Evolutionary conservation across 2,113 vertebrate genomes (phyloP).

Genomic region (Bostrychus sinensis): DNA sequence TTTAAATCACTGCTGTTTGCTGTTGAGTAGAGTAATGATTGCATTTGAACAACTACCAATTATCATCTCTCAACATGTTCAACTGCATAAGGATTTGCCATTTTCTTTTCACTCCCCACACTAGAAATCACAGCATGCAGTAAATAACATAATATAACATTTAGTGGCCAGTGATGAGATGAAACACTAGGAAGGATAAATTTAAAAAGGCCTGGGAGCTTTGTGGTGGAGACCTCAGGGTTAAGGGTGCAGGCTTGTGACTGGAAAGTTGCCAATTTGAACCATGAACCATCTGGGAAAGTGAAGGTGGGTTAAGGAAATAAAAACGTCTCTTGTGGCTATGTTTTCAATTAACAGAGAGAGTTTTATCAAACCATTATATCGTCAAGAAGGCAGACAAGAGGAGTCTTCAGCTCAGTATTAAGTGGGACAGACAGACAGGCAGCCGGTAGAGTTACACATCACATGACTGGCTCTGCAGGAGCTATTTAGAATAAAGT

Average conservation of each 20-base stretch:
- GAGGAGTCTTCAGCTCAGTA: neutral
- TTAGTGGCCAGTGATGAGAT: constrained; percentile 4
- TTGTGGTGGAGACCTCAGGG: constrained; percentile 43
- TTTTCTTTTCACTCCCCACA: neutral
- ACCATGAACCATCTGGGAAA: constrained; percentile 53
- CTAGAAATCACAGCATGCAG: neutral
- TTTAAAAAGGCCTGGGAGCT: constrained; percentile 24
- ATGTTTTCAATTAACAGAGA: constrained; percentile 40
- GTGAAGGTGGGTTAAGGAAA: constrained; percentile 50
- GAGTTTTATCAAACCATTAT: constrained; percentile 26
- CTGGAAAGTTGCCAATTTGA: constrained; percentile 58
- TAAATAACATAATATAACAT: neutral
- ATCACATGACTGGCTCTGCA: neutral
- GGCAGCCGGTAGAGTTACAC: neutral
- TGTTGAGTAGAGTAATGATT: constrained; percentile 23
- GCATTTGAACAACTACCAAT: constrained; percentile 33
- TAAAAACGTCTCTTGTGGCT: constrained; percentile 39
- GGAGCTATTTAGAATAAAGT: neutral
- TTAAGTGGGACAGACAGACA: neutral
- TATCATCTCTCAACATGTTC: constrained; percentile 17
- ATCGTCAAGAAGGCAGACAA: constrained; percentile 8
- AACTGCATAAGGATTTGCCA: neutral
- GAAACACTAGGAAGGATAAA: constrained; percentile 13
- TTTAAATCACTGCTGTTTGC: constrained; percentile 24
- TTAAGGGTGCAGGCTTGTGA: constrained; percentile 48